These are phyloP conservation scores for Hydroisotoma schaefferi DNA, from an alignment of 2,888 invertebrate species.

Conservation along the genomic window DNA sequence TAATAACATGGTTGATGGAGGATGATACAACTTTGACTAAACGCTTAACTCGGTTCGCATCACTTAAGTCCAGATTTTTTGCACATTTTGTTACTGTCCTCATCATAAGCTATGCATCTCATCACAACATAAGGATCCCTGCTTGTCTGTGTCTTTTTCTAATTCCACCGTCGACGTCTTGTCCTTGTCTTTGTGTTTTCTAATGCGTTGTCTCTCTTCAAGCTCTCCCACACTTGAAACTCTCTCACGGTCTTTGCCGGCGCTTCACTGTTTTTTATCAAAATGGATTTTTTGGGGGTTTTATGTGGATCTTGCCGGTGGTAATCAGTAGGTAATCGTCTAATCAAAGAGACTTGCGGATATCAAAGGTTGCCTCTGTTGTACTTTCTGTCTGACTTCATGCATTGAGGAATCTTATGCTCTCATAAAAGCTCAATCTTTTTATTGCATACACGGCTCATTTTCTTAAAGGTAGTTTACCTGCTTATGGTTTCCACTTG, in stretches of 20 bases:
- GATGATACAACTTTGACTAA: not conserved
- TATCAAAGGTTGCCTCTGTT: constrained; percentile 7
- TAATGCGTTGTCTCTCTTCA: not conserved
- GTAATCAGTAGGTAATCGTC: constrained; percentile 9
- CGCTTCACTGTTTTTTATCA: constrained; percentile 3
- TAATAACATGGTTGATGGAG: too few species aligned
- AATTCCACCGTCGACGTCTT: not conserved
- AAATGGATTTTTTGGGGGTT: not conserved
- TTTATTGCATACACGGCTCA: too few species aligned
- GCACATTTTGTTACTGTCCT: not conserved
- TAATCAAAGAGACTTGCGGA: constrained; percentile 6
- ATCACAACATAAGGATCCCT: not conserved
- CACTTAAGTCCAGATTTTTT: constrained; percentile 11
- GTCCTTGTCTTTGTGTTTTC: constrained; percentile 4
- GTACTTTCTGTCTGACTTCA: too few species aligned
- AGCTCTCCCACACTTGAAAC: constrained; percentile 5
- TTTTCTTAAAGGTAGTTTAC: too few species aligned
- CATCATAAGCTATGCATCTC: not conserved
- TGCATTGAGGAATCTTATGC: too few species aligned
- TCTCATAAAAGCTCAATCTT: too few species aligned
- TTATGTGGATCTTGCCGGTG: constrained; percentile 1
- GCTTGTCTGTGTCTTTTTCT: not conserved
- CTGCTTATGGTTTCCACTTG: too few species aligned
- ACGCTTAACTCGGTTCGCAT: not conserved
- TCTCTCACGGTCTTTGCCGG: constrained; percentile 11